These are phyloP conservation scores for Pseudococcus longispinus DNA, from an alignment of 2,888 invertebrate genomes.

Conservation along the genomic window DNA sequence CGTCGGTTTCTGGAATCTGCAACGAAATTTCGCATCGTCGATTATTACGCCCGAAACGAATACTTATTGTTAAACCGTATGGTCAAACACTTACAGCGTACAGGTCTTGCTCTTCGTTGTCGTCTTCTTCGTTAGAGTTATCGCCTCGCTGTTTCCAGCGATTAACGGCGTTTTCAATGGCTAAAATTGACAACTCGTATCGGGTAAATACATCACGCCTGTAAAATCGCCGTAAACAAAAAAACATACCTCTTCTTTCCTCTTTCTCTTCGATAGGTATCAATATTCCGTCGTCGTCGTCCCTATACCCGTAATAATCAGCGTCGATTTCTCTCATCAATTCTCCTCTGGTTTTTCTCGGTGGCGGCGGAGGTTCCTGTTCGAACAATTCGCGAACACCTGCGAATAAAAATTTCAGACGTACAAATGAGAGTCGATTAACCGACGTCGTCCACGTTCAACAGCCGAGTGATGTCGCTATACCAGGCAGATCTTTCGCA, in stretches of 20 bases:
- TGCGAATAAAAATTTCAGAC: constrained; percentile 60
- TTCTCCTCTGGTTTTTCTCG: constrained; percentile 91
- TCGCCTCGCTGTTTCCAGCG: constrained; percentile 74
- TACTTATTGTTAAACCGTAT: not conserved
- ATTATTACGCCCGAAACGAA: too few relatives aligned
- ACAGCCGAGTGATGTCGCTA: too few relatives aligned
- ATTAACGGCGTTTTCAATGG: constrained; percentile 69
- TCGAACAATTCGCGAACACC: constrained; percentile 97
- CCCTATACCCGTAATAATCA: constrained; percentile 97
- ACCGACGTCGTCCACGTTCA: not conserved
- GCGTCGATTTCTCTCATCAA: constrained; percentile 98
- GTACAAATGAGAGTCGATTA: too few relatives aligned
- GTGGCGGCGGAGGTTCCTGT: constrained; percentile 89
- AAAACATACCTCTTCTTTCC: constrained; percentile 73
- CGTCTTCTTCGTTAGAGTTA: constrained; percentile 66
- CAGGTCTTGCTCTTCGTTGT: constrained; percentile 76
- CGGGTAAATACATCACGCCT: too few relatives aligned
- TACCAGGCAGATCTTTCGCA: constrained; percentile 93
- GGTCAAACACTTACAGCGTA: constrained; percentile 68
- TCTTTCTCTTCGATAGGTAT: constrained; percentile 81
- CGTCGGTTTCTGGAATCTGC: constrained; percentile 59
- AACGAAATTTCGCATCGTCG: constrained; percentile 59
- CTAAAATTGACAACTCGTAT: constrained; percentile 62
- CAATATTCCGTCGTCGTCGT: constrained; percentile 96
- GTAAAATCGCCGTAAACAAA: not conserved